These are phyloP conservation scores for Brachyalestes nurse DNA, from an alignment of 2,797 vertebrate species.

Conservation along the genomic window DNA sequence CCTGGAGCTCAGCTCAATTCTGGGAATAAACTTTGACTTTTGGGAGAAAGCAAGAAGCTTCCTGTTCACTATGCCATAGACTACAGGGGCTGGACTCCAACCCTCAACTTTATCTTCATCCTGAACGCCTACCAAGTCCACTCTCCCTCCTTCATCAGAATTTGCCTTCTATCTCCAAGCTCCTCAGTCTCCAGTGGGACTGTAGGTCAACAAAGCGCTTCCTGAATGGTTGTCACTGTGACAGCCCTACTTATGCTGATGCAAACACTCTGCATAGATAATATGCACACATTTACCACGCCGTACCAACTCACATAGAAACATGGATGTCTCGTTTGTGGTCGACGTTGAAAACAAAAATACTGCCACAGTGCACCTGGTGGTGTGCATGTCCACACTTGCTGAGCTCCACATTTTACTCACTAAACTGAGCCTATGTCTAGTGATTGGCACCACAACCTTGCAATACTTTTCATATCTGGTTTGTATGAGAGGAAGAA, in stretches of 20 bases:
- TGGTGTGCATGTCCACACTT: conserved; percentile 53
- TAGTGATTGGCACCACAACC: conserved; percentile 57
- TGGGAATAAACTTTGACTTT: conserved; percentile 79
- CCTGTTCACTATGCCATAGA: conserved; percentile 83
- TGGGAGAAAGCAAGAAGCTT: conserved; percentile 70
- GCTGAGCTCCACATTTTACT: conserved; percentile 56
- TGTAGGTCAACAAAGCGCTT: conserved; percentile 68
- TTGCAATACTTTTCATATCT: conserved; percentile 46
- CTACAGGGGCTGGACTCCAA: conserved; percentile 84
- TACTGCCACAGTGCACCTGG: conserved; percentile 36
- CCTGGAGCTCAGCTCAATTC: conserved; percentile 78
- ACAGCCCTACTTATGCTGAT: not conserved
- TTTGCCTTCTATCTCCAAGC: conserved; percentile 38
- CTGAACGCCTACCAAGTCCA: conserved; percentile 24
- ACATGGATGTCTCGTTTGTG: conserved; percentile 47
- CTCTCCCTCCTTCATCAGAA: conserved; percentile 51
- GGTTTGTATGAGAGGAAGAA: not conserved
- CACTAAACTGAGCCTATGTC: conserved; percentile 46
- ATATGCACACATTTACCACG: conserved; percentile 39
- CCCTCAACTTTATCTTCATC: conserved; percentile 34
- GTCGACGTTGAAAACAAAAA: conserved; percentile 19
- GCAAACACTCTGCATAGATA: conserved; percentile 24
- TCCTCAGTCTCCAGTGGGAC: conserved; percentile 66
- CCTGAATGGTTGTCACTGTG: conserved; percentile 33
- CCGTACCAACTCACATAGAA: conserved; percentile 51